These are phyloP conservation scores for Tanypteryx hageni DNA, from an alignment of 2,888 invertebrate species.

Conservation along the genomic window DNA sequence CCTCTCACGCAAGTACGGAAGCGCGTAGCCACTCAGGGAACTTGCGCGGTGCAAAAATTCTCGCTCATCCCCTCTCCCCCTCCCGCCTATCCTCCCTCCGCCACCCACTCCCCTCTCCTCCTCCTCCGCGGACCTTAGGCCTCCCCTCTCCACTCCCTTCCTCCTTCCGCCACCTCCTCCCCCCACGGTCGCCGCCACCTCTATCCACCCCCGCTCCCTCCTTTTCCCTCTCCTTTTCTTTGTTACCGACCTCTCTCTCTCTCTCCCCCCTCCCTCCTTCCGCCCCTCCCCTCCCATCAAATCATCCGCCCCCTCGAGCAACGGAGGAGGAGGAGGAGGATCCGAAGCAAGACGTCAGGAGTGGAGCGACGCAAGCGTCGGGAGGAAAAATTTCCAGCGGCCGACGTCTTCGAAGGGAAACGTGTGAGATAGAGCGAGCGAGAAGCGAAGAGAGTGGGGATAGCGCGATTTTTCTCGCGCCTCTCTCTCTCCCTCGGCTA, in stretches of 20 bases:
- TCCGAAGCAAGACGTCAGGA: constrained; percentile 56
- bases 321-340: constrained; percentile 15
- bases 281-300: background rate
- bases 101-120: background rate
- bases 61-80: constrained; percentile 7
- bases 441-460: constrained; percentile 17
- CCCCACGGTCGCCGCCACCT: background rate
- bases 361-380: constrained; percentile 62
- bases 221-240: background rate
- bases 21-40: constrained; percentile 59
- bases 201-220: background rate
- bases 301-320: background rate
- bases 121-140: background rate
- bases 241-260: background rate
- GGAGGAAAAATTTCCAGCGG: constrained; percentile 61
- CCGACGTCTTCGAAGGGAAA: background rate
- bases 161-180: background rate
- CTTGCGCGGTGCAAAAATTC: constrained; percentile 63
- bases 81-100: background rate
- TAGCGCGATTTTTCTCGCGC: constrained; percentile 60
- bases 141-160: background rate
- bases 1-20: constrained; percentile 56
- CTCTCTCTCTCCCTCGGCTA: constrained; percentile 54
- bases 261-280: background rate
- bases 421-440: background rate